Evolutionary conservation across 2,113 vertebrate species (phyloP), one percentile per base, ranked within the genome.

Genomic region (Scytalopus superciliaris): DNA sequence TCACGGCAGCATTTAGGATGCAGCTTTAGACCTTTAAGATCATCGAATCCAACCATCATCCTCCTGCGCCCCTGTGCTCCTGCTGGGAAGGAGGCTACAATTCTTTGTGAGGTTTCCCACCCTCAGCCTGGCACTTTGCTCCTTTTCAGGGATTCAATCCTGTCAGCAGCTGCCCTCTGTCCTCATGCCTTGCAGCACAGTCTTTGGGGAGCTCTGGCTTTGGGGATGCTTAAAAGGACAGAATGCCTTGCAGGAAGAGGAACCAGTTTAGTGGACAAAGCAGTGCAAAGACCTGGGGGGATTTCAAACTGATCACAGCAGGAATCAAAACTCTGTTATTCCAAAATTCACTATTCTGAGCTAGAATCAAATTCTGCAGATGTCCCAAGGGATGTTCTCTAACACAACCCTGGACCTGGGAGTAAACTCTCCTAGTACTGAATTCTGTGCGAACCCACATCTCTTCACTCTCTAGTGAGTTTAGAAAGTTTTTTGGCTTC

Each of bases 221-320:
- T 62, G 37, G 5, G 0, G 55, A 77, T 47, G 21, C 27, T 74
- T n/a, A 42, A 60, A 76, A 92, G 28, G 22, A 75, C 53, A 66
- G 39, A 68, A 39, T 0, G 0, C 3, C 3, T 9, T 7, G 4
- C 0, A 0, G 12, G 11, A 14, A 35, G 18, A 59, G 15, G 30
- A 27, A 47, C 6, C 18, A 18, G 31, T 14, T 66, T 33, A 52
- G 25, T 33, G 79, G 56, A 70, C 47, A 78, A 75, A 68, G 35
- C 28, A 24, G 7, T 14, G 5, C 14, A 44, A 76, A 47, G 14
- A 63, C 18, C 42, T 42, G 84, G 44, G 40, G 13, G 19, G 3
- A 4, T 60, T 86, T 91, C 52, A 49, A 62, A 77, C 5, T 22
- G 50, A 87, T 49, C 15, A 6, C 37, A 69, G 27, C 39, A 2